phyloP scores from a whole-genome alignment of 2,797 vertebrate genomes.

The Sebastiscus albofasciatus region DNA sequence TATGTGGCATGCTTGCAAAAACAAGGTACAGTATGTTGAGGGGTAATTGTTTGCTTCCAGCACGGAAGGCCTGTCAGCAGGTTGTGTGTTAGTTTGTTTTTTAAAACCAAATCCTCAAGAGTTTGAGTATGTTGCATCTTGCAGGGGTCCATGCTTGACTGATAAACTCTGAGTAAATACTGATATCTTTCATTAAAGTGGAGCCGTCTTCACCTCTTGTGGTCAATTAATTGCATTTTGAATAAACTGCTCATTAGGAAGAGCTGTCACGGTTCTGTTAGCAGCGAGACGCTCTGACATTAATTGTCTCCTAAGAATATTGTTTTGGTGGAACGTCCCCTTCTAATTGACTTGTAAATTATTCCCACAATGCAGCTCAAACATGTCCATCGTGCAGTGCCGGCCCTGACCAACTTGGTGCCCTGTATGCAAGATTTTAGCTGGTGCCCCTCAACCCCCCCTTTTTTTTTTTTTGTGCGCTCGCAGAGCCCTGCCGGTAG shows the following conservation, averaged over 20 bases:
- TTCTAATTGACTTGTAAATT: slow-evolving; percentile 46
- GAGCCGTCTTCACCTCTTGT: slow-evolving; percentile 35
- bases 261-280: slow-evolving; percentile 46
- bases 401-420: too few relatives aligned
- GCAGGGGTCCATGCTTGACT: slow-evolving; percentile 1
- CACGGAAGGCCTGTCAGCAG: slow-evolving; percentile 33
- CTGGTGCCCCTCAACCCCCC: too few relatives aligned
- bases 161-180: slow-evolving; percentile 34
- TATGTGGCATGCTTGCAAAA: slow-evolving; percentile 45
- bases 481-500: too few relatives aligned
- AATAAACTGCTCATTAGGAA: slow-evolving; percentile 57
- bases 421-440: too few relatives aligned
- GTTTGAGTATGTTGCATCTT: slow-evolving; percentile 14
- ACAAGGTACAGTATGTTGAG: slow-evolving; percentile 15
- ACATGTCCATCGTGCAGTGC: not conserved
- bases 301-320: slow-evolving; percentile 57
- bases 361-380: slow-evolving; percentile 10
- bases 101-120: not conserved
- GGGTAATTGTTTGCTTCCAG: slow-evolving; percentile 48
- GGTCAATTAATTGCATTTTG: slow-evolving; percentile 52
- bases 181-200: slow-evolving; percentile 37
- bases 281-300: slow-evolving; percentile 43
- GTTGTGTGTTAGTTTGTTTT: slow-evolving; percentile 14
- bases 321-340: slow-evolving; percentile 36
- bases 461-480: too few relatives aligned